phyloP scores from a whole-genome alignment of 2,888 invertebrate genomes.

The Papilio gigon region DNA sequence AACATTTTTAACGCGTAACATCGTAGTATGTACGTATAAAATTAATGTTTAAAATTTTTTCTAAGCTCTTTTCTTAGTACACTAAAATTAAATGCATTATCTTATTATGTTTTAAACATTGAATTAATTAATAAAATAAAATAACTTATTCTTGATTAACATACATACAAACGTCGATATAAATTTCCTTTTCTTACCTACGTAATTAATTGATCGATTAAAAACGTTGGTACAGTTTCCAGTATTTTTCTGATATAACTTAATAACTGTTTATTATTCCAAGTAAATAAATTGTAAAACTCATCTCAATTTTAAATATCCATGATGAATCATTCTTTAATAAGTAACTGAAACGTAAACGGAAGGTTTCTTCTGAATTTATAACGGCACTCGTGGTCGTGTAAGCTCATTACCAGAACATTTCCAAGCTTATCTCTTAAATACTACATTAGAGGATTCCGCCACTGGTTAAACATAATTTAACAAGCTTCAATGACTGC shows the following conservation, averaged over 20 bases:
- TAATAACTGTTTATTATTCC: not conserved
- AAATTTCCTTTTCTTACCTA: too few relatives aligned
- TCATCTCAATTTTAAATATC: conserved; percentile 1
- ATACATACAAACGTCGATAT: too few relatives aligned
- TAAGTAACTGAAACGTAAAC: conserved; percentile 37
- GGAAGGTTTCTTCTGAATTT: conserved; percentile 47
- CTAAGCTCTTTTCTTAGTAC: not conserved
- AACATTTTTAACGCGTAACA: not conserved
- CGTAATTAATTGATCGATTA: too few relatives aligned
- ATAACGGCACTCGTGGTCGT: conserved; percentile 50
- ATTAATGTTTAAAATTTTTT: not conserved
- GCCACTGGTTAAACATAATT: conserved; percentile 23
- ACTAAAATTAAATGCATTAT: not conserved
- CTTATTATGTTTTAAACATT: not conserved
- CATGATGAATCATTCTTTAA: conserved; percentile 13
- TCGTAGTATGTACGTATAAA: not conserved
- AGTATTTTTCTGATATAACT: too few relatives aligned
- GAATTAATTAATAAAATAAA: not conserved
- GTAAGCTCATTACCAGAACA: conserved; percentile 59
- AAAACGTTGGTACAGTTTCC: too few relatives aligned
- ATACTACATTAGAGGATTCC: conserved; percentile 34
- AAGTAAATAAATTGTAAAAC: not conserved
- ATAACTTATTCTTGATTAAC: not conserved
- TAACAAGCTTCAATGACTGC: conserved; percentile 14
- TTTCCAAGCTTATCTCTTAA: conserved; percentile 52